Evolutionary conservation across 2,797 vertebrate species (phyloP).

Genomic region (Phyllotis vaccarum): DNA sequence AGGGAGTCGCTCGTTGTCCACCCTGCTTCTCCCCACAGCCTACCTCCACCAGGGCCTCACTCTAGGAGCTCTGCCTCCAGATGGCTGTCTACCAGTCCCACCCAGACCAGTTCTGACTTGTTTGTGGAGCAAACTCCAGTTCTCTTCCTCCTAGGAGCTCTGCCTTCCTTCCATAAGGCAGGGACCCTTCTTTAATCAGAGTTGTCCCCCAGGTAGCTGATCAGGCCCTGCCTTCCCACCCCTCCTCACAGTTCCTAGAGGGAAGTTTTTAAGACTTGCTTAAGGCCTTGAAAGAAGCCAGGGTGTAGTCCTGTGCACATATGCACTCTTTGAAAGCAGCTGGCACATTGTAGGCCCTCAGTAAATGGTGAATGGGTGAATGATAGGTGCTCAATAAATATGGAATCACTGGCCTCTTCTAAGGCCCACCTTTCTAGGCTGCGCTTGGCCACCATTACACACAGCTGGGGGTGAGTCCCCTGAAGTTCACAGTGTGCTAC

Average conservation of each 20-base stretch:
- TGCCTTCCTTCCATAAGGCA: background rate
- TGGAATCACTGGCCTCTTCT: conserved; percentile 62
- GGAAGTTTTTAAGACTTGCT: background rate
- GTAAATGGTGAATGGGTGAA: conserved; percentile 26
- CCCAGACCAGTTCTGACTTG: background rate
- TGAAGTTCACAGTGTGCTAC: conserved; percentile 66
- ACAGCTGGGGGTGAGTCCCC: conserved; percentile 39
- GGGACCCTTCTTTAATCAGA: background rate
- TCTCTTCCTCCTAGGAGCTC: conserved; percentile 26
- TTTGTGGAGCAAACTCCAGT: conserved; percentile 16
- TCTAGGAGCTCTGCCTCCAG: conserved; percentile 19
- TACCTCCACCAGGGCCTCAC: conserved; percentile 37
- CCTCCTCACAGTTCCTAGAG: background rate
- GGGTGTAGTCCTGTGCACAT: background rate
- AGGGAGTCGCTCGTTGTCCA: background rate
- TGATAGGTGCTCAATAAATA: conserved; percentile 57
- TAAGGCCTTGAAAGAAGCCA: conserved; percentile 10
- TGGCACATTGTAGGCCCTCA: background rate
- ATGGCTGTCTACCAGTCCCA: background rate
- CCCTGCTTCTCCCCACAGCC: background rate
- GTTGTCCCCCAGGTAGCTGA: background rate
- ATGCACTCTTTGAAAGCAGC: background rate
- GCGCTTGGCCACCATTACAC: conserved; percentile 38
- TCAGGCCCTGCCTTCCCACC: background rate
- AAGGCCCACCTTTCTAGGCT: conserved; percentile 43